phyloP scores from a whole-genome alignment of 2,113 vertebrate species.

The Oryzias javanicus region DNA sequence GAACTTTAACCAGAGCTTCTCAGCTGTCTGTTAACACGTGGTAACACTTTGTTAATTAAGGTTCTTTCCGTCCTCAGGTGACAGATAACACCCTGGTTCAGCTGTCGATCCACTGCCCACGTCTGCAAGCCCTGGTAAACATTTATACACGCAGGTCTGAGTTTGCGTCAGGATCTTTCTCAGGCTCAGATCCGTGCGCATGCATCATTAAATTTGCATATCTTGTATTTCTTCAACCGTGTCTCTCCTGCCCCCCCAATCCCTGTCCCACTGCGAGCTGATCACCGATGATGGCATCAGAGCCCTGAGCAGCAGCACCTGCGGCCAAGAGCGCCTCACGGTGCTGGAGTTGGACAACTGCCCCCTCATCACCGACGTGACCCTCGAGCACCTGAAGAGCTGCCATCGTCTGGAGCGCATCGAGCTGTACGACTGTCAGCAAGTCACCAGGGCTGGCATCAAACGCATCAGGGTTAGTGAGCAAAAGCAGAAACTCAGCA shows the following conservation, averaged over 20 bases:
- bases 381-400: constrained; percentile 89
- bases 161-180: constrained; percentile 15
- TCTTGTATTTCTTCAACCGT: not conserved
- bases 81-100: constrained; percentile 90
- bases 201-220: constrained; percentile 17
- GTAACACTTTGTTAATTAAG: constrained; percentile 26
- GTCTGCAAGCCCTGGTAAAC: constrained; percentile 88
- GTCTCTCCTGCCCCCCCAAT: constrained; percentile 65
- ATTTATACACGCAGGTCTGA: constrained; percentile 12
- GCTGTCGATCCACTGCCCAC: constrained; percentile 89
- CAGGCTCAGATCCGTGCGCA: not conserved
- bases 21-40: constrained; percentile 12
- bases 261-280: constrained; percentile 91
- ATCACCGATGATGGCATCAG: constrained; percentile 92
- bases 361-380: constrained; percentile 87
- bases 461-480: constrained; percentile 87
- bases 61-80: constrained; percentile 75
- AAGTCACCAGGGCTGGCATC: constrained; percentile 90
- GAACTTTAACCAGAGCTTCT: constrained; percentile 4
- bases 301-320: constrained; percentile 87
- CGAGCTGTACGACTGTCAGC: constrained; percentile 91
- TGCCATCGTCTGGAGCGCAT: constrained; percentile 89
- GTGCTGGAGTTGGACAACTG: constrained; percentile 92
- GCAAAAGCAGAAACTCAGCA: not conserved
- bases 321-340: constrained; percentile 86